phyloP scores from a whole-genome alignment of 2,113 vertebrate genomes.

The Spheniscus mendiculus region DNA sequence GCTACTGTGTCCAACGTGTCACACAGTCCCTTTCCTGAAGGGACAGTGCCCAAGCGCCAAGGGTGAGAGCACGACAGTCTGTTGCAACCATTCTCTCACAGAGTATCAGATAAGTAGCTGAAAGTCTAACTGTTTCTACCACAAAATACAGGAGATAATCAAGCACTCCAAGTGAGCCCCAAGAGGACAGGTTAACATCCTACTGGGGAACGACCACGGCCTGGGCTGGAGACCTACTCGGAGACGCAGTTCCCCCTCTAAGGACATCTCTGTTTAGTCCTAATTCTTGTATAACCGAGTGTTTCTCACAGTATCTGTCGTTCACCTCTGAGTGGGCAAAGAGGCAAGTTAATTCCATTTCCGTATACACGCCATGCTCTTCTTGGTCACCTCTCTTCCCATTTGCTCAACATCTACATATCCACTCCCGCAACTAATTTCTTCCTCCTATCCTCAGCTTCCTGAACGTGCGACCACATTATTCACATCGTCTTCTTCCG shows the following conservation, averaged over 20 bases:
- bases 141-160: neutral
- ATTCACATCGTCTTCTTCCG: neutral
- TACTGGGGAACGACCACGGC: no score
- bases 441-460: neutral
- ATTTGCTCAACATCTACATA: neutral
- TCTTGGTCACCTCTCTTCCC: neutral
- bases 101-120: neutral
- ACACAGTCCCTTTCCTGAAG: neutral
- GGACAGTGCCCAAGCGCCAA: neutral
- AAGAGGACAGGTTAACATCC: neutral
- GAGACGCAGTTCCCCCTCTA: neutral
- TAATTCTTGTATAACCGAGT: neutral
- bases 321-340: neutral
- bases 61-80: neutral
- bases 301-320: neutral
- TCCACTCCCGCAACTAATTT: neutral
- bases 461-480: fast-evolving
- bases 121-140: neutral
- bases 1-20: fast-evolving
- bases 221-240: neutral
- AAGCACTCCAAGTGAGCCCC: no score
- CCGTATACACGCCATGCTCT: no score
- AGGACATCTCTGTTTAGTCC: neutral
- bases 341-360: neutral
- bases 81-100: neutral